A percentile compares a stretch with the other conserved stretches of the same genome.
phyloP scores from a whole-genome alignment of 2,113 vertebrate species.

The Corythoichthys intestinalis region DNA sequence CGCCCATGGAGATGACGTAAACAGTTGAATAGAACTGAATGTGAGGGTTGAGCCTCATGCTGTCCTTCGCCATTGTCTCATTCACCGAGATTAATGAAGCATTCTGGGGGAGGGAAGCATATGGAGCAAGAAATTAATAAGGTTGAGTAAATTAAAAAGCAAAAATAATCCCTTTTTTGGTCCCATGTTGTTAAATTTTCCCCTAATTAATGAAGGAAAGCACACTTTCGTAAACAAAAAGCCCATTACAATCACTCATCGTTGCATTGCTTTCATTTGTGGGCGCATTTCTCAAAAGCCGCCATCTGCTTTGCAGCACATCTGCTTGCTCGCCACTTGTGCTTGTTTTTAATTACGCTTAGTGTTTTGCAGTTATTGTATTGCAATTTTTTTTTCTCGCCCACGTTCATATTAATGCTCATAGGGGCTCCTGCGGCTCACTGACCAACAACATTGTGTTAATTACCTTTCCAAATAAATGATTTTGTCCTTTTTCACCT shows the following conservation, averaged over 20 bases:
- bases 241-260: constrained; percentile 35
- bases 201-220: constrained; percentile 42
- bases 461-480: constrained; percentile 14
- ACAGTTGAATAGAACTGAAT: constrained; percentile 72
- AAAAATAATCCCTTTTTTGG: constrained; percentile 3
- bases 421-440: constrained; percentile 34
- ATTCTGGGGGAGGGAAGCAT: constrained; percentile 64
- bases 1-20: constrained; percentile 73
- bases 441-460: constrained; percentile 39
- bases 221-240: constrained; percentile 29
- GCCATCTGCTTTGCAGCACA: constrained; percentile 54
- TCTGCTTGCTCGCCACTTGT: constrained; percentile 53
- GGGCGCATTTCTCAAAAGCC: constrained; percentile 53
- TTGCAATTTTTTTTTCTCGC: constrained; percentile 52
- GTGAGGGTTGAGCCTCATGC: constrained; percentile 78
- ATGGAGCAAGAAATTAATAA: constrained; percentile 60
- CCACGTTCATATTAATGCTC: constrained; percentile 61
- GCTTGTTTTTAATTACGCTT: constrained; percentile 69
- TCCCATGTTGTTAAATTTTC: constrained; percentile 23
- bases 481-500: constrained; percentile 1
- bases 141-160: constrained; percentile 11
- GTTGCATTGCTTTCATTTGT: constrained; percentile 46
- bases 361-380: constrained; percentile 41
- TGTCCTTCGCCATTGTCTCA: constrained; percentile 61
- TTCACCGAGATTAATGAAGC: constrained; percentile 68